phyloP scores from a whole-genome alignment of 1,140 invertebrate genomes.

The Cheumatopsyche charites region DNA sequence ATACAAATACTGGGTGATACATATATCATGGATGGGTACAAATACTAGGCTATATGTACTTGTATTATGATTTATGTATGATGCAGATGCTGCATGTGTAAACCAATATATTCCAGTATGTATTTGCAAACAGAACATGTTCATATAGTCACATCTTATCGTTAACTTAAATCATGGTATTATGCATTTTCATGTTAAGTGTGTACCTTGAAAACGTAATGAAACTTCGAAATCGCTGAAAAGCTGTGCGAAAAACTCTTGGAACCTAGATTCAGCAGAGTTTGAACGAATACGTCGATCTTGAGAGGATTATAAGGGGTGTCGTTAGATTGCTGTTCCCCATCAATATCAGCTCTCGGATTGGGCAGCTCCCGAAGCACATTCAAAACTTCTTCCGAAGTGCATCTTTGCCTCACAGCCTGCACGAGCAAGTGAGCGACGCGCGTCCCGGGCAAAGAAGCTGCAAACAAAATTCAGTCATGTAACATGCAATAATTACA shows the following conservation, averaged over 20 bases:
- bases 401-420: constrained; percentile 86
- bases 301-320: constrained; percentile 85
- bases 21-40: too few species aligned
- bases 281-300: constrained; percentile 97
- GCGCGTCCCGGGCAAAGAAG: constrained; percentile 78
- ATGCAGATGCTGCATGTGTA: too few species aligned
- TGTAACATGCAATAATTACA: neutral
- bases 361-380: constrained; percentile 87
- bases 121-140: too few species aligned
- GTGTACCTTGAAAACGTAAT: constrained; percentile 87
- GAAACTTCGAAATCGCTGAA: constrained; percentile 96
- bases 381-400: constrained; percentile 88
- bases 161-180: neutral
- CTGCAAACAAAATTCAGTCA: constrained; percentile 59
- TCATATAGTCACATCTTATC: too few species aligned
- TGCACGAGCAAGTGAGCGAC: constrained; percentile 84
- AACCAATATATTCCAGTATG: too few species aligned
- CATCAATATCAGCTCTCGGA: constrained; percentile 72
- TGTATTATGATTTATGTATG: too few species aligned
- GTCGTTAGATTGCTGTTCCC: constrained; percentile 64
- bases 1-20: too few species aligned
- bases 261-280: constrained; percentile 88
- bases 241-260: constrained; percentile 99
- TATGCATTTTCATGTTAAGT: neutral
- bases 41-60: too few species aligned